Base-by-base conservation (phyloP, 1,140 invertebrate genomes). In the Sweltsa coloradensis region DNA sequence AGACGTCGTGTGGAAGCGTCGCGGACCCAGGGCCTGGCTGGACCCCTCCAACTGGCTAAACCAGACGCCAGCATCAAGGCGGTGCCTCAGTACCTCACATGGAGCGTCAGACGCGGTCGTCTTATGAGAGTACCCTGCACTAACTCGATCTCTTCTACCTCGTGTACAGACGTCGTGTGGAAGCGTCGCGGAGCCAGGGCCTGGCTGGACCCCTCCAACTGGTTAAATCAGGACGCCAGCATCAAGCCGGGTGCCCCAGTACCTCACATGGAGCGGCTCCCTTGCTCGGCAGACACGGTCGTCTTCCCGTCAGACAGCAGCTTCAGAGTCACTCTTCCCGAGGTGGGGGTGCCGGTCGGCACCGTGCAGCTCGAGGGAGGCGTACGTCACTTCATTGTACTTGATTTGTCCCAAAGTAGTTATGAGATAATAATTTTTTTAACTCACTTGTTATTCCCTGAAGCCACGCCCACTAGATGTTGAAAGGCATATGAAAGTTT, bases 181-280 rank as follows among this genome's bases (percentile, higher is more conserved):
- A 23, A 41, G 19, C 14, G 47, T 19, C 26, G 25, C n/a, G n/a
- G 37, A 37, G 3, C 34, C 1, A 37, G 16, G 31, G 27, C 34
- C 3, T 55, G 54, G 54, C 14, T 50, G 24, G 47, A 51, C 31
- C 43, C 51, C 1, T 40, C 16, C 19, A 55, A 49, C 43, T 55
- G 54, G 53, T 24, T 19, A 4, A 34, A 14, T 2, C n/a, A 45
- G 7, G 31, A 23, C 16, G 21, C 22, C 25, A n/a, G 31, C 2
- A 13, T 19, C 18, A 34, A 11, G 7, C 19, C 37, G 3, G 46
- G n/a, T n/a, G n/a, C n/a, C n/a, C 42, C 52, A 5, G 40, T 47
- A 22, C 54, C 54, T 7, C 49, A 55, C 25, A n/a, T 46, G 42
- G 49, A 55, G 46, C 27, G 43, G 21, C 29, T 55, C 7, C 54